Base-by-base conservation (phyloP, 1,140 invertebrate genomes). In the Pentalonia nigronervosa region DNA sequence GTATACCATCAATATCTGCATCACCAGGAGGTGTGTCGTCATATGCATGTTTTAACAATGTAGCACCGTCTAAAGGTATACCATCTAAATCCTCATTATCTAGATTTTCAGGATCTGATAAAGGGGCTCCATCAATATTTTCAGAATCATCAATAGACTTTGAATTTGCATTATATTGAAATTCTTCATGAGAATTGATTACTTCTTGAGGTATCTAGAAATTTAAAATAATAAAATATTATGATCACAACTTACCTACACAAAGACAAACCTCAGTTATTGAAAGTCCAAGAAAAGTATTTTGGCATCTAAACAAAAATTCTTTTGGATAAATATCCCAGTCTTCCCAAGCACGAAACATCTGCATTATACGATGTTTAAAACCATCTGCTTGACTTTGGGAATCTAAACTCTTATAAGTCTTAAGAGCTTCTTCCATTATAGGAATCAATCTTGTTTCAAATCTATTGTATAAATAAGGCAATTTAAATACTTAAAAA, bases 311-410 rank as follows among this genome's bases (percentile, higher is more conserved):
- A 88, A 98, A 97, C 50, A 99, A 96, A 95, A 98, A 98, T 94
- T 99, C 99, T 94, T 97, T 97, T 0, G 99, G 98, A 96, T 99
- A 99, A 90, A 99, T 97, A 53, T 98, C 97, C 97, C 99, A 99
- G 94, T 99, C 99, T 95, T 99, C 98, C 99, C 99, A 99, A 6
- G 99, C 98, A 95, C 98, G 97, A 95, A 99, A 98, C 94, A 98
- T 98, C 94, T 97, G 96, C 96, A 99, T 97, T n/a, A 99, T 98
- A 94, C 99, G 96, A 94, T 98, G 97, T 96, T 99, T 98, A 95
- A 99, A 99, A 60, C 99, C 98, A 96, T 99, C 99, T 56, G 98
- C 98, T 96, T 99, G 99, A 83, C 99, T 95, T 94, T 98, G 96
- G 94, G 98, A 98, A 94, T 99, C 97, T 95, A 99, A 97, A 86